Evolutionary conservation across 2,113 vertebrate species (phyloP).

Genomic region (Sardina pilchardus): DNA sequence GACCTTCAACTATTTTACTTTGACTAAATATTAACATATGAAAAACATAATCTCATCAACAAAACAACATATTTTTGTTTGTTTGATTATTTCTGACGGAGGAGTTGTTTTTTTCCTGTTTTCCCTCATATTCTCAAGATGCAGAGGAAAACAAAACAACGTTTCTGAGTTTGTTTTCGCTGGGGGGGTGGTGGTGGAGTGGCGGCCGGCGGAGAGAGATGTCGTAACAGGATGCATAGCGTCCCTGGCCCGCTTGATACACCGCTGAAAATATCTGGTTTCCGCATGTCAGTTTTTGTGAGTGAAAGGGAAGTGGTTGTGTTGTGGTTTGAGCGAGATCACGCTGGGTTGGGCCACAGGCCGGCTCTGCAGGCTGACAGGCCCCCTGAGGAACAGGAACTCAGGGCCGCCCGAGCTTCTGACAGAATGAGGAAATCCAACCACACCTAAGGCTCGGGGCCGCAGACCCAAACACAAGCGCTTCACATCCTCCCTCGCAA

Average conservation of each 20-base stretch:
- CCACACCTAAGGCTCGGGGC: constrained; percentile 50
- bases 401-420: constrained; percentile 47
- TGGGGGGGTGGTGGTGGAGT: constrained; percentile 20
- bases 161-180: background rate
- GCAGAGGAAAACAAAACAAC: background rate
- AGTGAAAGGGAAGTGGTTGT: constrained; percentile 50
- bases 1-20: background rate
- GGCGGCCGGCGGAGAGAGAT: constrained; percentile 38
- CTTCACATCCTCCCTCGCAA: background rate
- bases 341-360: constrained; percentile 8
- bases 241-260: background rate
- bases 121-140: background rate
- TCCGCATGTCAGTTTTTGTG: constrained; percentile 8
- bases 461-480: background rate
- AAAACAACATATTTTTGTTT: background rate
- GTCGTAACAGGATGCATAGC: background rate
- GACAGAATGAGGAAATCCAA: constrained; percentile 52
- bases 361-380: background rate
- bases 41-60: background rate
- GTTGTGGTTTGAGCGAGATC: constrained; percentile 46
- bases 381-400: constrained; percentile 58
- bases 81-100: background rate
- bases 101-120: background rate
- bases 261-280: constrained; percentile 13
- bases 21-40: background rate